A percentile compares a stretch with the other conserved stretches of the same genome.
These are phyloP conservation scores for Agrotis segetum DNA, from an alignment of 2,888 invertebrate genomes.

Conservation along the genomic window DNA sequence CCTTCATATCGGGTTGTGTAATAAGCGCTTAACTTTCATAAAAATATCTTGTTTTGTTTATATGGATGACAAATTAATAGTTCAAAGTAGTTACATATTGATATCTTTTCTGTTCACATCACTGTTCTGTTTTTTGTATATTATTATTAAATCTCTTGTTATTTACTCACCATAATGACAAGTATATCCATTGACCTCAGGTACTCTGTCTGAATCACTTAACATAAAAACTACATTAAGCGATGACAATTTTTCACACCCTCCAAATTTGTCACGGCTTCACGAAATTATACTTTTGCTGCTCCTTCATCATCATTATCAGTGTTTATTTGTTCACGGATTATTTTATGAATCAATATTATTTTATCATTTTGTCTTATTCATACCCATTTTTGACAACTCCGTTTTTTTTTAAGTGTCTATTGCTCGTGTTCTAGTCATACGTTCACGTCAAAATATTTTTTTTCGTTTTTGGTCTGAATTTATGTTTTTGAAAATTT, in stretches of 20 bases:
- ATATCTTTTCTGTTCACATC: background rate
- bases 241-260: constrained; percentile 50
- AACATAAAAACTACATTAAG: constrained; percentile 60
- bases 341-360: constrained; percentile 32
- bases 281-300: constrained; percentile 53
- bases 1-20: too few species aligned
- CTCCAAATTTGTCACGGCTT: constrained; percentile 56
- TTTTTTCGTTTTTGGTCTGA: background rate
- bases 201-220: constrained; percentile 48
- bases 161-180: constrained; percentile 20
- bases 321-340: constrained; percentile 35
- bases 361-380: constrained; percentile 6
- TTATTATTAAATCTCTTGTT: background rate
- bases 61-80: background rate
- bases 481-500: background rate
- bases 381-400: background rate
- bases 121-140: background rate
- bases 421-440: too few species aligned
- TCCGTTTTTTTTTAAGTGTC: background rate
- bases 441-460: background rate
- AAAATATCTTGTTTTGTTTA: constrained; percentile 9
- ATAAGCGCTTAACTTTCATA: too few species aligned
- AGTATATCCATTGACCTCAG: constrained; percentile 38
- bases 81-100: background rate
- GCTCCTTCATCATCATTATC: constrained; percentile 54